Conservation (phyloP, 2,113 vertebrate species). For the Semicossyphus pulcher region DNA sequence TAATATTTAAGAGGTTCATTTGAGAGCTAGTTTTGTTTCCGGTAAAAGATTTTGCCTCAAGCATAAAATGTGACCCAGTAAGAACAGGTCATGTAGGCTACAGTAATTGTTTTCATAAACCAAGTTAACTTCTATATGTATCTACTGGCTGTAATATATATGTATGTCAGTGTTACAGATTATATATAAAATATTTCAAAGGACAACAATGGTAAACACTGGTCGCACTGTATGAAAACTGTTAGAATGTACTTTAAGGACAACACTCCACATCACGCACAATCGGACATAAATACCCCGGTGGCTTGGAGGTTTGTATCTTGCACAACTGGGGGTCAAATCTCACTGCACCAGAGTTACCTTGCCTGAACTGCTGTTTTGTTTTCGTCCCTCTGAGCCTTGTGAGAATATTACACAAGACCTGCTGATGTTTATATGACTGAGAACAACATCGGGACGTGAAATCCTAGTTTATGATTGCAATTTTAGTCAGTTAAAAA, state of each 20-base stretch:
- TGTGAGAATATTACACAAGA: slow-evolving; percentile 51
- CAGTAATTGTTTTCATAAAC: neutral
- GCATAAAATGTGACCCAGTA: neutral
- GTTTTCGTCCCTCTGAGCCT: slow-evolving; percentile 44
- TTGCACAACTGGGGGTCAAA: slow-evolving; percentile 66
- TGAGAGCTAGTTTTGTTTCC: no score
- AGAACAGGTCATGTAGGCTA: neutral
- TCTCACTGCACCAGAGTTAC: slow-evolving; percentile 59
- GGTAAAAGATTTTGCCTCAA: no score
- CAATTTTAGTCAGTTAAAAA: neutral
- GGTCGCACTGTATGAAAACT: neutral
- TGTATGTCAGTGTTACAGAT: no score
- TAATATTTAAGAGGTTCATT: no score
- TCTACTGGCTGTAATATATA: neutral
- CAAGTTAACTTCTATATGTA: neutral
- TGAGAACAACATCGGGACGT: slow-evolving; percentile 21
- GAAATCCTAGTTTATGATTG: neutral
- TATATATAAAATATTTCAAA: no score
- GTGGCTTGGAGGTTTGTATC: slow-evolving; percentile 28
- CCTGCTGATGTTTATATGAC: slow-evolving; percentile 27
- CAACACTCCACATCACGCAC: neutral
- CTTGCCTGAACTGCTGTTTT: slow-evolving; percentile 38
- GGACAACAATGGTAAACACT: neutral
- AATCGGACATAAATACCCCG: slow-evolving; percentile 21
- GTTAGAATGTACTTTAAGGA: neutral